These are phyloP conservation scores for Cheilosia impressa DNA, from an alignment of 2,888 invertebrate genomes.

Conservation along the genomic window DNA sequence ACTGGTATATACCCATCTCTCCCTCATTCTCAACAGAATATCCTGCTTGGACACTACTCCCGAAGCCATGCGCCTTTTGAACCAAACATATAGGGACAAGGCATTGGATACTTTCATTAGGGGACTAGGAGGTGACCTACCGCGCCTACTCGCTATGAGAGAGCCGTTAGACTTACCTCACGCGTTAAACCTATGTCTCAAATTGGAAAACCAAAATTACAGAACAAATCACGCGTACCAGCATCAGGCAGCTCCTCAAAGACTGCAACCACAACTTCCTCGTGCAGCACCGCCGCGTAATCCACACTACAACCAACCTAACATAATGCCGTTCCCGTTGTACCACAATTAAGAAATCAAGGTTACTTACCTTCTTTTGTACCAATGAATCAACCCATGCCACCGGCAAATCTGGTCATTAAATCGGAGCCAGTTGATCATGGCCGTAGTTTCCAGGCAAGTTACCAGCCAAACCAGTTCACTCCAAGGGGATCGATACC, in stretches of 20 bases:
- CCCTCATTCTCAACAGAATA: too few species aligned
- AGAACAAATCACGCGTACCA: too few species aligned
- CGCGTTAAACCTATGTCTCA: conserved; percentile 9
- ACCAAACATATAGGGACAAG: conserved; percentile 53
- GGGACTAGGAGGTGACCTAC: conserved; percentile 46
- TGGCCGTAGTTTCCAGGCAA: conserved; percentile 15
- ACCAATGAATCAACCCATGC: not conserved
- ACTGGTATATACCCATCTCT: conserved; percentile 3
- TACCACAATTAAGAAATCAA: conserved; percentile 14
- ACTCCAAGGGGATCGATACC: not conserved
- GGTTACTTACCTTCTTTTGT: not conserved
- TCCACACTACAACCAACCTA: not conserved
- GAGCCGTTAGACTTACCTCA: conserved; percentile 10
- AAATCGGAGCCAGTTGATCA: conserved; percentile 11
- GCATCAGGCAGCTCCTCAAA: too few species aligned
- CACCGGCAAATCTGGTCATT: not conserved
- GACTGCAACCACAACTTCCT: not conserved
- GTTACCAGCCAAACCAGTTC: conserved; percentile 1
- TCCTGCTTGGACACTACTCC: conserved; percentile 28
- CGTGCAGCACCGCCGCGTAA: conserved; percentile 3
- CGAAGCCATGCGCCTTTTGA: conserved; percentile 47
- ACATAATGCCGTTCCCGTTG: not conserved
- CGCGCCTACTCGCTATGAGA: conserved; percentile 37
- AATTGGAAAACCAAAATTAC: conserved; percentile 13
- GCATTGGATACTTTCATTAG: not conserved